Percentiles rank a stretch among this genome's conserved stretches.
Evolutionary conservation across 2,888 invertebrate genomes (phyloP).

Genomic region (Lasioglossum calceatum): DNA sequence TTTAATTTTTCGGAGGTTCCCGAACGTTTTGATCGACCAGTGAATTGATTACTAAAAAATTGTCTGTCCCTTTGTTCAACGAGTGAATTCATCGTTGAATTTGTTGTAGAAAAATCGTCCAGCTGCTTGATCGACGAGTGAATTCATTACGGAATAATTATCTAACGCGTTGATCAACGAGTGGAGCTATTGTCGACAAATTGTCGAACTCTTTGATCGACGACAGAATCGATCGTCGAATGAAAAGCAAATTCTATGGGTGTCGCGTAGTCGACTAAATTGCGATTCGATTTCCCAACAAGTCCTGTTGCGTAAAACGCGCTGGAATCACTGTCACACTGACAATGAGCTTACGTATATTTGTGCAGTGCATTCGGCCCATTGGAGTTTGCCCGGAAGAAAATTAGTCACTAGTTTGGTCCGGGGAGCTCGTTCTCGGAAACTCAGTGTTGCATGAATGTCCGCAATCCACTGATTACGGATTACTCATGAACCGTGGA

Average conservation of each 20-base stretch:
- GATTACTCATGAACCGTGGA: background rate
- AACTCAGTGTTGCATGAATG: background rate
- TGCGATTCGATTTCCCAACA: background rate
- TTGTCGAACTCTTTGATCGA: background rate
- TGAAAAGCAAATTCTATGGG: background rate
- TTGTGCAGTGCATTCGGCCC: background rate
- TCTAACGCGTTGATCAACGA: too few species aligned
- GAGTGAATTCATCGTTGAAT: too few species aligned
- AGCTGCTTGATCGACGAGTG: too few species aligned
- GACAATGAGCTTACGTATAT: background rate
- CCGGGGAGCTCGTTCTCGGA: background rate
- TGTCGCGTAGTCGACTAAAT: background rate
- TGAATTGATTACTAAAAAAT: background rate
- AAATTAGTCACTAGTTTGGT: background rate
- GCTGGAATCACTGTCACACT: background rate
- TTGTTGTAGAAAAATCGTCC: too few species aligned
- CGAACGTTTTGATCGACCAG: background rate
- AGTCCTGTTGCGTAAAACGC: background rate
- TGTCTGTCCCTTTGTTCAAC: too few species aligned
- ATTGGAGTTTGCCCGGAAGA: background rate
- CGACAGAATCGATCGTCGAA: background rate
- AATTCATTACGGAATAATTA: too few species aligned
- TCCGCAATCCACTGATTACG: background rate
- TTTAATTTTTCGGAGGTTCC: too few species aligned
- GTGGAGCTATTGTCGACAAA: too few species aligned